phyloP scores from a whole-genome alignment of 1,140 invertebrate genomes.

The Prorops nasuta region DNA sequence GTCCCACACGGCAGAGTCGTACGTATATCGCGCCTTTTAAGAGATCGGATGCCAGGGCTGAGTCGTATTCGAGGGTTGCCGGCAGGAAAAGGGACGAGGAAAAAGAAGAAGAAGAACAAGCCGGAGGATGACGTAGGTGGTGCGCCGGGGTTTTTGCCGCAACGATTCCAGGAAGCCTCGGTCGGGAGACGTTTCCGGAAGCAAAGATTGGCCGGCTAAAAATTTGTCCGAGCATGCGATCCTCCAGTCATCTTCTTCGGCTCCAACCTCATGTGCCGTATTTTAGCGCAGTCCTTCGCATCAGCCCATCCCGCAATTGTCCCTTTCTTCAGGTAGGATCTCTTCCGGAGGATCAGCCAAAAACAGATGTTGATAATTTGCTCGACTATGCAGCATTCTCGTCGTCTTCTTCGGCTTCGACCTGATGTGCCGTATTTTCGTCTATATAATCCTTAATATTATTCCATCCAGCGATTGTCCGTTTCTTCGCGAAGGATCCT shows the following conservation, averaged over 20 bases:
- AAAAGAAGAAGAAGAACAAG: background rate
- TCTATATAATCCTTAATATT: background rate
- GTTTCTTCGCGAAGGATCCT: constrained; percentile 3
- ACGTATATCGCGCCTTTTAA: background rate
- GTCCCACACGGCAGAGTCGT: too few relatives aligned
- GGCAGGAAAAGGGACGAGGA: background rate
- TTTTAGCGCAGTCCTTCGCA: background rate
- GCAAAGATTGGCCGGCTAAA: too few relatives aligned
- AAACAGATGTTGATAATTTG: too few relatives aligned
- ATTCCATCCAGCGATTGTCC: constrained; percentile 4
- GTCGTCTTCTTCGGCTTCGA: too few relatives aligned
- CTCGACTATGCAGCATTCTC: too few relatives aligned
- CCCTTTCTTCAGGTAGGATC: too few relatives aligned
- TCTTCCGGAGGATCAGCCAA: too few relatives aligned
- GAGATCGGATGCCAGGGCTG: background rate
- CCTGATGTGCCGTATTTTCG: background rate
- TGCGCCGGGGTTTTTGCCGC: background rate
- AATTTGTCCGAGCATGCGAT: too few relatives aligned
- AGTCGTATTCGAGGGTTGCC: background rate
- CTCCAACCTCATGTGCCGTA: background rate
- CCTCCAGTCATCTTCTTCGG: background rate
- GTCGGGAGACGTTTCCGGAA: background rate
- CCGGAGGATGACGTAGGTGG: background rate
- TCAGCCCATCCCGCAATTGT: background rate
- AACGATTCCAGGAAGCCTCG: background rate